A percentile compares a stretch with the other conserved stretches of the same genome.
Conservation (phyloP, 2,888 invertebrate genomes). For the Ormyrus nitidulus region DNA sequence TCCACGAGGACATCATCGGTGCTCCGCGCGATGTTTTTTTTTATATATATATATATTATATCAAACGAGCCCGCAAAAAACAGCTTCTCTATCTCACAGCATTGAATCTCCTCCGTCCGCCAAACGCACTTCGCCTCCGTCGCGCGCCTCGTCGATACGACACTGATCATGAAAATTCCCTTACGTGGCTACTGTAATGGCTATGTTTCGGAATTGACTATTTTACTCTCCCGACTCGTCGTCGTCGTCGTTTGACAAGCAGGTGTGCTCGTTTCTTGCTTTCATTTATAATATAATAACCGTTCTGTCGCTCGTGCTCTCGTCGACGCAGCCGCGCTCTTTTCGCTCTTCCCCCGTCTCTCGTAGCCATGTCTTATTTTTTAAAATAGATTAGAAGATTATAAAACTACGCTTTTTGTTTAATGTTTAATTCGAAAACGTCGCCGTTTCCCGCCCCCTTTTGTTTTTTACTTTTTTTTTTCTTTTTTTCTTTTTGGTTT, state of each 20-base stretch:
- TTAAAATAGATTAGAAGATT: constrained; percentile 55
- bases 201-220: constrained; percentile 57
- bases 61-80: constrained; percentile 45
- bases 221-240: constrained; percentile 24
- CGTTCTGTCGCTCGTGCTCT: neutral
- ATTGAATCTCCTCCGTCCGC: too few relatives aligned
- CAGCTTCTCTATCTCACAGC: constrained; percentile 1
- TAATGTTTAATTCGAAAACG: constrained; percentile 40
- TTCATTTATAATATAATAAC: constrained; percentile 15
- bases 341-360: neutral
- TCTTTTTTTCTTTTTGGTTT: neutral
- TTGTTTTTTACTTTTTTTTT: constrained; percentile 10
- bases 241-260: constrained; percentile 10
- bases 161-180: constrained; percentile 37
- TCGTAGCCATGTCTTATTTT: constrained; percentile 19
- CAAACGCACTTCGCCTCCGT: neutral
- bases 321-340: constrained; percentile 18
- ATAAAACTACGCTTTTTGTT: constrained; percentile 50
- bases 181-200: constrained; percentile 49
- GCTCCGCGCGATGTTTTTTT: constrained; percentile 33
- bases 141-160: constrained; percentile 36
- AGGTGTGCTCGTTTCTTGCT: constrained; percentile 36
- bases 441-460: constrained; percentile 12
- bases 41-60: constrained; percentile 37
- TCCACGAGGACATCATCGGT: constrained; percentile 33